Percentiles rank a stretch among this genome's conserved stretches.
These are phyloP conservation scores for Hyalella azteca DNA, from an alignment of 2,888 invertebrate species.

Conservation along the genomic window DNA sequence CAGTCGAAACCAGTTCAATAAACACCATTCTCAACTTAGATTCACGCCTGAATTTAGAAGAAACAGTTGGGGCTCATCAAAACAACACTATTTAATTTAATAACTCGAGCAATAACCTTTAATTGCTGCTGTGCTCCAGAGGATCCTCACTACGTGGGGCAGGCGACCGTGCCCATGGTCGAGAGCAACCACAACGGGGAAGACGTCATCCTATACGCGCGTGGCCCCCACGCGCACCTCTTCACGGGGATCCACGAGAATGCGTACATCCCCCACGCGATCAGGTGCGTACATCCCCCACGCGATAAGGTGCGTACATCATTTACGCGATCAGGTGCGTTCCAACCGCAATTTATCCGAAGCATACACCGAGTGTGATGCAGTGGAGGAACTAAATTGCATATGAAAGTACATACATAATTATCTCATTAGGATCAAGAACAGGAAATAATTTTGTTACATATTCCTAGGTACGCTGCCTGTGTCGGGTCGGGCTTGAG, in stretches of 20 bases:
- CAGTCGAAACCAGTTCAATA: too few relatives aligned
- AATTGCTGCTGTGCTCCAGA: too few relatives aligned
- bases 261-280: constrained; percentile 77
- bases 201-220: constrained; percentile 84
- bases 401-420: neutral
- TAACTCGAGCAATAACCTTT: too few relatives aligned
- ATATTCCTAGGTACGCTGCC: constrained; percentile 67
- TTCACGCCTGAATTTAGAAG: too few relatives aligned
- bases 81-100: too few relatives aligned
- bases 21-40: too few relatives aligned
- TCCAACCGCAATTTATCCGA: neutral
- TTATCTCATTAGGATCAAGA: neutral
- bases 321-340: neutral
- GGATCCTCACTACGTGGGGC: constrained; percentile 47
- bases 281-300: constrained; percentile 39
- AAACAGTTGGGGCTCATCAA: too few relatives aligned
- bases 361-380: neutral
- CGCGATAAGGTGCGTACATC: neutral
- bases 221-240: constrained; percentile 82
- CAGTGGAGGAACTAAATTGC: neutral
- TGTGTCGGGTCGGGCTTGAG: constrained; percentile 70
- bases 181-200: constrained; percentile 81
- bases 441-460: constrained; percentile 59
- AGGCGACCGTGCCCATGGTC: constrained; percentile 49
- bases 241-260: constrained; percentile 82